Evolutionary conservation across 2,113 vertebrate species (phyloP), one percentile per base, ranked within the genome.

Genomic region (Laterallus jamaicensis): DNA sequence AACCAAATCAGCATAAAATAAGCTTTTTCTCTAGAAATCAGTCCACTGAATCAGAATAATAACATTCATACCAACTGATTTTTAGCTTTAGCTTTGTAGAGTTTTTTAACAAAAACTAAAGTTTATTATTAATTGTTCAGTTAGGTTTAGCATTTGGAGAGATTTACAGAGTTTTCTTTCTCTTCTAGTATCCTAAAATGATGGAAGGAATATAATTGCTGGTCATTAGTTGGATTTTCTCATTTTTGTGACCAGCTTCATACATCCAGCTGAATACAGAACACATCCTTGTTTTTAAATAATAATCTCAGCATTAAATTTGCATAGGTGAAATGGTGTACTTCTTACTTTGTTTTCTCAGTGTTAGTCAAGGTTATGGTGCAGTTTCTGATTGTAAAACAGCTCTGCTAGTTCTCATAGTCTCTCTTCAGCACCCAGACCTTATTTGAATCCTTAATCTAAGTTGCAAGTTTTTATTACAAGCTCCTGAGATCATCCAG

Each of bases 371-470:
- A 9, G 42, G 18, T 26, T 49, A 49, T 6, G 31, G 31, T 4
- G 4, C 24, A 8, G 4, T 1, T 47, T 71, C 68, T 22, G 39
- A 6, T 62, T 66, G 32, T 52, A 70, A 69, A 81, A 40, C 22
- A 39, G 35, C 28, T 52, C 3, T 0, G 0, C 35, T 52, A 21
- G 63, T 93, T 84, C n/a, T 80, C 3, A 0, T 21, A 16, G 12
- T 37, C 11, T 62, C 35, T 71, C 22, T 77, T 94, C 55, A 62
- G 47, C 29, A 52, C 37, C 8, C 49, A 59, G 31, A 55, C 9
- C 2, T 26, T 26, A 22, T n/a, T 19, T 55, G 50, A 92, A 60
- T 66, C 13, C 11, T 21, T 75, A 22, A 47, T 37, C 21, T 50
- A 75, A 62, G 2, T 69, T 60, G 39, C 12, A 40, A 3, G 40